phyloP scores from a whole-genome alignment of 2,888 invertebrate species.

The Amphimallon solstitiale region DNA sequence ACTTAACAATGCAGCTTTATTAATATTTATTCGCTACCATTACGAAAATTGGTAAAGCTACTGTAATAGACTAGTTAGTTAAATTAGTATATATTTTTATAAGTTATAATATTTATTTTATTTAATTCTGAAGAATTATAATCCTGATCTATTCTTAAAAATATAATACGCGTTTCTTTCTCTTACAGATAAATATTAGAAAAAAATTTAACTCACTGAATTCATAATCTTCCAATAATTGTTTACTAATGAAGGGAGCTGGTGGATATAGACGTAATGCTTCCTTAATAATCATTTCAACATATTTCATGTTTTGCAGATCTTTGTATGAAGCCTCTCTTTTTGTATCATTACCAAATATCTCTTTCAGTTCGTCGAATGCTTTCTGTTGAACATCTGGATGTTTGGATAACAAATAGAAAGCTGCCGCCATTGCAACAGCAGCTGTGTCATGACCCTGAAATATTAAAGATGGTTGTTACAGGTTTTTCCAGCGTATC shows the following conservation, averaged over 20 bases:
- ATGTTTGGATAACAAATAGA: constrained; percentile 62
- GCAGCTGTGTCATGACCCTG: constrained; percentile 65
- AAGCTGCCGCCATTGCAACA: constrained; percentile 61
- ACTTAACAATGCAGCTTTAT: too few relatives aligned
- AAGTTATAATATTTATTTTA: too few relatives aligned
- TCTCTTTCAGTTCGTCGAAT: constrained; percentile 55
- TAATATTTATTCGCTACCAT: too few relatives aligned
- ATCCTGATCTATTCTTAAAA: too few relatives aligned
- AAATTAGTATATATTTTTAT: too few relatives aligned
- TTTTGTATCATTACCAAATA: constrained; percentile 52
- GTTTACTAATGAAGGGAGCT: not conserved
- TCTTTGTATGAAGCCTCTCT: constrained; percentile 43
- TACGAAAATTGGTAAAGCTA: too few relatives aligned
- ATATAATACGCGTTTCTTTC: too few relatives aligned
- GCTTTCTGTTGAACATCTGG: constrained; percentile 61
- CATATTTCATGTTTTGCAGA: too few relatives aligned
- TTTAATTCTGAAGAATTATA: too few relatives aligned
- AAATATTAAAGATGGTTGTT: constrained; percentile 37
- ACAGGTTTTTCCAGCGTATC: not conserved
- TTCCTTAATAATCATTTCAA: constrained; percentile 34
- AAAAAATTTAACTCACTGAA: not conserved
- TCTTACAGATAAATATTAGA: too few relatives aligned
- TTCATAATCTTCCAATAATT: not conserved
- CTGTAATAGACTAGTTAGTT: too few relatives aligned
- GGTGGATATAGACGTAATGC: constrained; percentile 55